phyloP scores from a whole-genome alignment of 2,113 vertebrate genomes.

The Psammodynastes pulverulentus region DNA sequence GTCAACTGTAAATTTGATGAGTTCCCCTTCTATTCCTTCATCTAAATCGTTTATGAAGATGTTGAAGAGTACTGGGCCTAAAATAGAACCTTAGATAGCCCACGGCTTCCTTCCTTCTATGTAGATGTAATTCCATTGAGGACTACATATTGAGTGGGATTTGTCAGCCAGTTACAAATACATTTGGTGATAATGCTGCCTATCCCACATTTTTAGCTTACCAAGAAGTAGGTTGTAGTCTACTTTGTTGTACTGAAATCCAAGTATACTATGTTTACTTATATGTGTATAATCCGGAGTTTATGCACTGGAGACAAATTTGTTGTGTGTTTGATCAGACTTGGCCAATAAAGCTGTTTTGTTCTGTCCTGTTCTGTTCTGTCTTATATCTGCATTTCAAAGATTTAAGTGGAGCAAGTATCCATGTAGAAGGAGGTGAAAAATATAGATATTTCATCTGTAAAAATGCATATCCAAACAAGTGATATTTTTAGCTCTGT shows the following conservation, averaged over 20 bases:
- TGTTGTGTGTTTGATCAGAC: background rate
- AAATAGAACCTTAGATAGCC: background rate
- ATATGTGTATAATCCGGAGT: background rate
- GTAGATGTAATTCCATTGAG: background rate
- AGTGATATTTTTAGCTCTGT: background rate
- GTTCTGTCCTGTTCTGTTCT: too few species aligned
- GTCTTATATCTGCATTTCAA: background rate
- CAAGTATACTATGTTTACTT: background rate
- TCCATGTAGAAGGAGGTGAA: background rate
- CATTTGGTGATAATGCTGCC: background rate
- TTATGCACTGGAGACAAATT: background rate
- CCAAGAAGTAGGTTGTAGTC: background rate
- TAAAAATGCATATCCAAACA: background rate
- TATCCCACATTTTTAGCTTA: background rate
- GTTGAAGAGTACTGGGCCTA: background rate
- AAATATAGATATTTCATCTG: background rate
- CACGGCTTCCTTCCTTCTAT: background rate
- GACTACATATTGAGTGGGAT: background rate
- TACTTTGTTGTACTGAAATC: background rate
- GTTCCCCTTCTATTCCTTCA: background rate
- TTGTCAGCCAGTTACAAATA: background rate
- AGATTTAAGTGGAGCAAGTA: background rate
- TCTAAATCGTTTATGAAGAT: background rate
- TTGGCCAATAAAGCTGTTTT: background rate
- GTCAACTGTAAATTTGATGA: too few species aligned